Percentiles rank a stretch among this genome's conserved stretches.
Evolutionary conservation across 2,797 vertebrate species (phyloP).

Genomic region (Anguilla marmorata): DNA sequence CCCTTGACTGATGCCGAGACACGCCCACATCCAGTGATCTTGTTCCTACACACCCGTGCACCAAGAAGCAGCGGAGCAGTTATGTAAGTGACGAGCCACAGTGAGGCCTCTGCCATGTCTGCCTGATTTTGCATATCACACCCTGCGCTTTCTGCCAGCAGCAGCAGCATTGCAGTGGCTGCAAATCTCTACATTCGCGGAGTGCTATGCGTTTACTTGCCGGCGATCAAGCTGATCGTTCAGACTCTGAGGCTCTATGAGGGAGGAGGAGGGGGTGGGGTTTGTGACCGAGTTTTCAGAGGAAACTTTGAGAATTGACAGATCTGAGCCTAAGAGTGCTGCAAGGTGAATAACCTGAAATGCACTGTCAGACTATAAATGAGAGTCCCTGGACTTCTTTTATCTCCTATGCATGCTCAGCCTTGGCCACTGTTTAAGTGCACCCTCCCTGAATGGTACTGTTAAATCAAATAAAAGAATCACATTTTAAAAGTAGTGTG

Average conservation of each 20-base stretch:
- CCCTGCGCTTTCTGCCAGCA: neutral
- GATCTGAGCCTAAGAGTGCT: neutral
- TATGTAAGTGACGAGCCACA: neutral
- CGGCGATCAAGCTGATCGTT: neutral
- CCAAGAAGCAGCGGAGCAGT: neutral
- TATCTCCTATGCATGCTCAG: neutral
- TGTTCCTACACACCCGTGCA: neutral
- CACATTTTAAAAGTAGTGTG: neutral
- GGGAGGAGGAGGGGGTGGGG: neutral
- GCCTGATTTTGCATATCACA: neutral
- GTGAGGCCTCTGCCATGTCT: neutral
- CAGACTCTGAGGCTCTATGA: neutral
- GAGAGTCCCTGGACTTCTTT: neutral
- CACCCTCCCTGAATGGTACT: neutral
- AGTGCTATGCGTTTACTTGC: neutral
- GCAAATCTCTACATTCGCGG: neutral
- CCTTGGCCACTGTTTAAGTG: neutral
- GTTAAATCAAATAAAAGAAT: neutral
- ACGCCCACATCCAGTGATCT: neutral
- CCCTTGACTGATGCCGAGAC: neutral
- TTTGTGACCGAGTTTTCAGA: neutral
- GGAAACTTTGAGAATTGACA: neutral
- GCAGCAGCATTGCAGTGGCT: neutral
- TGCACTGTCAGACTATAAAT: neutral
- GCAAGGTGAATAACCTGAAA: neutral